Base-by-base conservation (phyloP, 2,888 invertebrate species). In the Conus canariensis region DNA sequence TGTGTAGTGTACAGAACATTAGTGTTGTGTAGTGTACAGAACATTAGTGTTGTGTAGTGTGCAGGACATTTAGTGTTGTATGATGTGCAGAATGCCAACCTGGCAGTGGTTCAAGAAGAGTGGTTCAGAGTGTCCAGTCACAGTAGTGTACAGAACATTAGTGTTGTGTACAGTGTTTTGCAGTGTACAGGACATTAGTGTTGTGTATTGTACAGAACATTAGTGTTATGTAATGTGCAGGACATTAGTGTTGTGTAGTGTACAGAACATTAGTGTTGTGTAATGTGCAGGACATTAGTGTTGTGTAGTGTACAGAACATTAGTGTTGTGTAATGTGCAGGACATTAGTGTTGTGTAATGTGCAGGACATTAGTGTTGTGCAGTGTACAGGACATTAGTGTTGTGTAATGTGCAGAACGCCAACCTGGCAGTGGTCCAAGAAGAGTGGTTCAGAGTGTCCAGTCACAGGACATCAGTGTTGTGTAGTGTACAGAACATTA, bases 371-470 rank as follows among this genome's bases (percentile, higher is more conserved):
- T 30, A 30, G 30, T 30, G 30, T 30, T 30, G 30, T 30, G 30
- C 2, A 30, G 30, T 30, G 30, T 30, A 2, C 30, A 30, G 30
- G 30, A 30, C 30, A 30, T 30, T 30, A 30, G 30, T 30, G 30
- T 30, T 30, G 30, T 30, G 2, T 30, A 19, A 74, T 74, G 74
- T 30, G 0, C 93, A 96, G 96, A 95, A 96, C 90, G 93, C 95
- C 16, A 95, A 95, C 91, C 91, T 97, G 92, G 97, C 97, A 92
- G 91, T 94, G 85, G 97, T 98, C 82, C 98, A 98, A 95, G 97
- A 98, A 94, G 98, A 98, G 96, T 99, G 99, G 98, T 98, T 99
- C 95, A 97, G 97, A 89, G 96, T 97, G 95, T 97, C 98, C 88
- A 98, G 98, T 95, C 97, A 97, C 7, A 97, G 97, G 89, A 9